These are phyloP conservation scores for Uria lomvia DNA, from an alignment of 2,113 vertebrate species.

Conservation along the genomic window DNA sequence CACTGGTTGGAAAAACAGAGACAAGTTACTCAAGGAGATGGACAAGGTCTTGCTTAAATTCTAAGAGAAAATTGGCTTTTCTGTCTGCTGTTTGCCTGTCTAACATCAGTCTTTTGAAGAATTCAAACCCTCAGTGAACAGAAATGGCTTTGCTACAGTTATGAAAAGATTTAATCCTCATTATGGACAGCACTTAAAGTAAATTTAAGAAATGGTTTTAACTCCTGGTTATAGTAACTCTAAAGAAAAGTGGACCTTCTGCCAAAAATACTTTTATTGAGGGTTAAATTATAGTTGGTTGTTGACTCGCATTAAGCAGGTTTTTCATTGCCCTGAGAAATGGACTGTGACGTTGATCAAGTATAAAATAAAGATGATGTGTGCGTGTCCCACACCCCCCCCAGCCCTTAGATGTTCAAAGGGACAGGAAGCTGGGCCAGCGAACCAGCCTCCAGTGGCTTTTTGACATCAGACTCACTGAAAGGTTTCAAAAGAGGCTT, in stretches of 20 bases:
- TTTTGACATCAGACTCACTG: background rate
- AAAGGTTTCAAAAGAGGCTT: background rate
- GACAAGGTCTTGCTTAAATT: conserved; percentile 5
- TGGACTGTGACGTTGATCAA: background rate
- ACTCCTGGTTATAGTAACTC: background rate
- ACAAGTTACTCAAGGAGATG: conserved; percentile 8
- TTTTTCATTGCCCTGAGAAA: background rate
- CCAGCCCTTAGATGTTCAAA: background rate
- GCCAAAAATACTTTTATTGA: conserved; percentile 27
- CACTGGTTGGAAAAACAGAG: background rate
- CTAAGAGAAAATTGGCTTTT: conserved; percentile 35
- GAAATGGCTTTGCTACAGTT: conserved; percentile 9
- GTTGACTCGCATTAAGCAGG: background rate
- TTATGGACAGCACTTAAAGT: background rate
- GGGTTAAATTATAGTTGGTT: background rate
- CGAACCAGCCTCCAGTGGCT: background rate
- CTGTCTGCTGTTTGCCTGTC: background rate
- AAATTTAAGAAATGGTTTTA: background rate
- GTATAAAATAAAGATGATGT: background rate
- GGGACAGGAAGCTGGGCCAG: background rate
- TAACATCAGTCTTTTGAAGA: conserved; percentile 20
- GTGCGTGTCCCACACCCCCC: no score
- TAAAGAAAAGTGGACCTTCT: background rate
- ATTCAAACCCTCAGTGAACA: background rate
- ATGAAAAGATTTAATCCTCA: background rate